Conservation (phyloP, 2,113 vertebrate genomes). For the Tricholaema leucomelas region DNA sequence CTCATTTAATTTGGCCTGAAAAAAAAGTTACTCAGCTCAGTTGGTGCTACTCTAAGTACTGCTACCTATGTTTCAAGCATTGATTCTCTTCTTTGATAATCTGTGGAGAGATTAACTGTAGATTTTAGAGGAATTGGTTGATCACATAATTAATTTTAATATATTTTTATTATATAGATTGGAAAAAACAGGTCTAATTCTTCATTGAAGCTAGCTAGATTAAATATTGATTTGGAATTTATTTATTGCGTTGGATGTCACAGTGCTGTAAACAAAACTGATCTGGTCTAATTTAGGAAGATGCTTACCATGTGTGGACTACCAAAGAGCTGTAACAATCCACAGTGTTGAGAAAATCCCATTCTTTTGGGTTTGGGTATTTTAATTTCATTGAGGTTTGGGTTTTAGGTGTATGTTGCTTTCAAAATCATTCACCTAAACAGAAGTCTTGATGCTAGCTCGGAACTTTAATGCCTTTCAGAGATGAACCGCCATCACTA, state of each 20-base stretch:
- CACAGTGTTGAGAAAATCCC: background rate
- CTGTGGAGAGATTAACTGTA: background rate
- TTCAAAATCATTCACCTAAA: background rate
- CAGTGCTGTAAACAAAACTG: background rate
- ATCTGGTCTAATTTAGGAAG: rapidly evolving
- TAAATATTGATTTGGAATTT: background rate
- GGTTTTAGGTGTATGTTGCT: background rate
- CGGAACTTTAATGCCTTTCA: constrained; percentile 45
- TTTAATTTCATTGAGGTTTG: background rate
- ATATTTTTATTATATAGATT: background rate
- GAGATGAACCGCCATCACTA: constrained; percentile 99
- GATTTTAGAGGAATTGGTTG: background rate
- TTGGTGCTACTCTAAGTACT: background rate
- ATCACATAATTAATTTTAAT: background rate
- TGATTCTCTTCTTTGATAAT: background rate
- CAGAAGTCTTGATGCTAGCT: background rate
- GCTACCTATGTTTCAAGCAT: background rate
- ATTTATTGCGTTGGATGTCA: background rate
- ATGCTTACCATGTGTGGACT: background rate
- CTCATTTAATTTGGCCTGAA: background rate
- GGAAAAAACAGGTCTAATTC: background rate
- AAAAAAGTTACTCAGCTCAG: background rate
- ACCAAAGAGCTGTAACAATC: background rate
- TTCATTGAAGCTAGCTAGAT: background rate
- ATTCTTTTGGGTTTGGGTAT: background rate